These are phyloP conservation scores for Tokudaia tokunoshimensis DNA, from an alignment of 2,797 vertebrate species.

Conservation along the genomic window DNA sequence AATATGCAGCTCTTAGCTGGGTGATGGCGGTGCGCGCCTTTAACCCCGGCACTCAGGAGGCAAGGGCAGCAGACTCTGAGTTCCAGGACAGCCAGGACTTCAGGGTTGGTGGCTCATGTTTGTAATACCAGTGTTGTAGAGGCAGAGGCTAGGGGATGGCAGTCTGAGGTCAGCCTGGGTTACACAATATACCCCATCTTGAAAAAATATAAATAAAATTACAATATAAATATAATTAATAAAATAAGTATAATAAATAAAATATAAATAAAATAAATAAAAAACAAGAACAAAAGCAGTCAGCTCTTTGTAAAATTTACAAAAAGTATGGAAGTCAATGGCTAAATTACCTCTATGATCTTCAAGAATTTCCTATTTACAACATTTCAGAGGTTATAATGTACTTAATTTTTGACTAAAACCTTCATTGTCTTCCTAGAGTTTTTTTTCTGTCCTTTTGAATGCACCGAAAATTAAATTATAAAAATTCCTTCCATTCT, in stretches of 20 bases:
- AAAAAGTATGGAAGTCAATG: conserved; percentile 51
- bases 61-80: not conserved
- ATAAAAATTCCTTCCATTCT: conserved; percentile 63
- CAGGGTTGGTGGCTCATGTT: not conserved
- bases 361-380: conserved; percentile 30
- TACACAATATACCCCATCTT: not conserved
- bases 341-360: not conserved
- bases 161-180: not conserved
- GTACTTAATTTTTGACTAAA: conserved; percentile 60
- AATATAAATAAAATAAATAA: not conserved
- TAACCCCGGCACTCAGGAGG: not conserved
- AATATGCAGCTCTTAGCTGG: not conserved
- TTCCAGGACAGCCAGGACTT: not conserved
- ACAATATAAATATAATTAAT: no score
- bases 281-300: not conserved
- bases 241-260: no score
- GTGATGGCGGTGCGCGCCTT: not conserved
- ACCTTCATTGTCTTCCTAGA: conserved; percentile 31
- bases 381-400: not conserved
- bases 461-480: conserved; percentile 72
- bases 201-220: no score
- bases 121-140: not conserved
- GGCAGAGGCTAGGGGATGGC: not conserved
- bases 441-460: conserved; percentile 53
- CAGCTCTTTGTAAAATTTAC: conserved; percentile 56